Conservation (phyloP, 2,888 invertebrate species). For the Oscheius myriophilus region DNA sequence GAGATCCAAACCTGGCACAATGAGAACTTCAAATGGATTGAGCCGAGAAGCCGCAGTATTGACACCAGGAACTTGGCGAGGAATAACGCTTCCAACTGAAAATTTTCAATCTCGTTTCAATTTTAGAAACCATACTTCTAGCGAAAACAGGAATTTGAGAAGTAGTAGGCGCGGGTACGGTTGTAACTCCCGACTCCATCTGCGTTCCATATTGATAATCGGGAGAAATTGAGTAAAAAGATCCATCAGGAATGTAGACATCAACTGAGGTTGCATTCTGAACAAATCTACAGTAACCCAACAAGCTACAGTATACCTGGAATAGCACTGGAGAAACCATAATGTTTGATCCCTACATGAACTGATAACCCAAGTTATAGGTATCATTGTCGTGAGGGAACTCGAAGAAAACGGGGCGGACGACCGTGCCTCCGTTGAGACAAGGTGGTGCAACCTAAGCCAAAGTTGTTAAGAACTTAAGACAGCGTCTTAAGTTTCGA, state of each 20-base stretch:
- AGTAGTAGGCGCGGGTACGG: conserved; percentile 58
- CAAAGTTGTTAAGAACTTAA: conserved; percentile 10
- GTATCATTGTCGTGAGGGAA: conserved; percentile 56
- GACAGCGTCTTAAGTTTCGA: too few relatives aligned
- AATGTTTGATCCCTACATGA: conserved; percentile 65
- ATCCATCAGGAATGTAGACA: conserved; percentile 71
- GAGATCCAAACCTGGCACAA: conserved; percentile 70
- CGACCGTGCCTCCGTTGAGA: conserved; percentile 59
- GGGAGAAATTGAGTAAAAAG: conserved; percentile 69
- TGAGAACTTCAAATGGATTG: conserved; percentile 78
- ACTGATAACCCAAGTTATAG: conserved; percentile 58
- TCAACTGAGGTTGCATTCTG: conserved; percentile 46
- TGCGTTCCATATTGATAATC: conserved; percentile 48
- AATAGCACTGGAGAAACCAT: conserved; percentile 50
- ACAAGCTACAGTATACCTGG: conserved; percentile 23
- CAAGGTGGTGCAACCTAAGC: conserved; percentile 61
- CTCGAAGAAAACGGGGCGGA: conserved; percentile 66
- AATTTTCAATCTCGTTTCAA: too few relatives aligned
- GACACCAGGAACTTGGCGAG: conserved; percentile 71
- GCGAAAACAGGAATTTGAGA: conserved; percentile 61
- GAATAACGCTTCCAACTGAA: conserved; percentile 73
- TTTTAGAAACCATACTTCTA: too few relatives aligned
- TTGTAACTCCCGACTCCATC: conserved; percentile 36
- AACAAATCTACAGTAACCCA: too few relatives aligned
- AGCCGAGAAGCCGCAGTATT: conserved; percentile 73